phyloP scores from a whole-genome alignment of 2,113 vertebrate genomes.

The Brachyistius frenatus region DNA sequence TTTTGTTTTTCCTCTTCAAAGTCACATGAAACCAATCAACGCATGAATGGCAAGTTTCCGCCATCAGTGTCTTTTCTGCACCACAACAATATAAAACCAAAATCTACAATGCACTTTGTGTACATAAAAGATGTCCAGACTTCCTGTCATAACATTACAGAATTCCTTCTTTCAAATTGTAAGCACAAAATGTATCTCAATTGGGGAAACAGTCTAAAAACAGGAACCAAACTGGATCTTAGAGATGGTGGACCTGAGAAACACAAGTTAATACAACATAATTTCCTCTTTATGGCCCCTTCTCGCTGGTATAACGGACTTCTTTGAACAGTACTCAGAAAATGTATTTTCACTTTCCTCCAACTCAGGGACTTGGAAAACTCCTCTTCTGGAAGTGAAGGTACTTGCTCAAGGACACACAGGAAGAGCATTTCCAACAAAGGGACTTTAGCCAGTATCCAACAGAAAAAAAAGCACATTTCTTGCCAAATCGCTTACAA shows the following conservation, averaged over 20 bases:
- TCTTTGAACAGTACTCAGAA: constrained; percentile 20
- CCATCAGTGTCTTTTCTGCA: background rate
- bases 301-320: constrained; percentile 4
- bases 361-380: constrained; percentile 20
- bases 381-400: constrained; percentile 8
- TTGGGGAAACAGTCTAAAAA: background rate
- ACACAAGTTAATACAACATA: background rate
- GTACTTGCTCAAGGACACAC: constrained; percentile 45
- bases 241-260: background rate
- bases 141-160: too few species aligned
- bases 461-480: constrained; percentile 9
- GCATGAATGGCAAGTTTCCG: too few species aligned
- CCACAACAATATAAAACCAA: background rate
- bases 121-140: background rate
- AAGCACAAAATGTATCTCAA: background rate
- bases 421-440: constrained; percentile 17
- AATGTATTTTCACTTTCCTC: constrained; percentile 12
- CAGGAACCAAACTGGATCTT: background rate
- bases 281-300: background rate
- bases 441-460: constrained; percentile 13
- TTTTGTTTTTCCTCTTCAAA: too few species aligned
- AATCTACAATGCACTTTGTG: constrained; percentile 1
- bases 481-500: constrained; percentile 18
- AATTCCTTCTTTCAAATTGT: too few species aligned
- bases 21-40: too few species aligned